Conservation (phyloP, 1,140 invertebrate genomes). For the Aphis gossypii region DNA sequence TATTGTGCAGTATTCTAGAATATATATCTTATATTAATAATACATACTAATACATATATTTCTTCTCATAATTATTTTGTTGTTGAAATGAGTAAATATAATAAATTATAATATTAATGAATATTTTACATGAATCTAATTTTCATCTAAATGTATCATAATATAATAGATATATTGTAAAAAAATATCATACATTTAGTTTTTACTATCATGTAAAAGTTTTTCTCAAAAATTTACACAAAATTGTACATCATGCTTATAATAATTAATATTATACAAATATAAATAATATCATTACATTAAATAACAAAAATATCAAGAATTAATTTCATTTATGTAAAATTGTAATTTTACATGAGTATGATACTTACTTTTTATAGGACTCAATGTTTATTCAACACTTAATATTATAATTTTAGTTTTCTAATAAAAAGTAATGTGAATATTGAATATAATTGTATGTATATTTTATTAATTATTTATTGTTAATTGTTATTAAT, state of each 20-base stretch:
- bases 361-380: not conserved
- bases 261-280: not conserved
- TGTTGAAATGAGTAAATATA: not conserved
- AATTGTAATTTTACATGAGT: not conserved
- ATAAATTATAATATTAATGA: not conserved
- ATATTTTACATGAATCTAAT: not conserved
- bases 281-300: not conserved
- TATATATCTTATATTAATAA: too few species aligned
- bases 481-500: not conserved
- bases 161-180: not conserved
- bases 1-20: not conserved
- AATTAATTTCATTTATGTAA: constrained; percentile 5
- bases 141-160: not conserved
- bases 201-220: not conserved
- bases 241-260: not conserved
- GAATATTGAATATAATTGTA: not conserved
- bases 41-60: too few species aligned
- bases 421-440: not conserved
- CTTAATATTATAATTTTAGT: not conserved
- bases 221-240: not conserved
- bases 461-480: not conserved
- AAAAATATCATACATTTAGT: not conserved
- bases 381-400: not conserved
- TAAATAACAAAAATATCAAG: not conserved
- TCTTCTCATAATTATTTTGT: not conserved